Base-by-base conservation (phyloP, 30 jellyfish, hydroid and myxozoan species). In the Clytia hemisphaerica region DNA sequence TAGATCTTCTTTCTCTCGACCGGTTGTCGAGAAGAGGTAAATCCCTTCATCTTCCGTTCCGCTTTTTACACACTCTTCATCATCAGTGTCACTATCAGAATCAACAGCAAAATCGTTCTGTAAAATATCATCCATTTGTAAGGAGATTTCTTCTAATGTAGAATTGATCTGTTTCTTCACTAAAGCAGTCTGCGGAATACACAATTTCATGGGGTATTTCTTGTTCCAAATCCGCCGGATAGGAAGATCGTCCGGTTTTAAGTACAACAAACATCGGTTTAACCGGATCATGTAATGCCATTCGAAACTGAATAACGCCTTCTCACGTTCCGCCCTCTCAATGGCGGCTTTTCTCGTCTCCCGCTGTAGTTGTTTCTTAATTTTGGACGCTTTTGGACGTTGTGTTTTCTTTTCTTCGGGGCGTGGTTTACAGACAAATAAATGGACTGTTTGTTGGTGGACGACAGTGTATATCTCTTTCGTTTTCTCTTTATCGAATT, bases 1-100 rank as follows among this genome's bases (percentile, higher is more conserved):
- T 96, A 96, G 84, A 55, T 78, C 94, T 71, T 92, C 99, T 61
- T 92, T 92, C 46, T 92, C 99, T 25, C 98, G 70, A 37, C 95
- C 93, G 38, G 98, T 80, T 69, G 59, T 81, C 21, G 93, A 89
- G 29, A 89, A 77, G 4, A 89, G 29, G 59, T 81, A 89, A 53
- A 89, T 65, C 40, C 6, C 72, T 30, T 61, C 92, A 10, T 75
- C 93, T n/a, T 29, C 82, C 10, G 77, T 58, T 25, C 60, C 62
- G 27, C 59, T 69, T 69, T 29, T 16, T 4, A 34, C 28, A 7
- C 61, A 27, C 66, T 88, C 87, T 1, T 76, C 85, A 3, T 45
- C 69, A 18, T 35, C 87, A 30, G 44, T 10, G 31, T 53, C 45
- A 12, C 64, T 6, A 25, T 22, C 32, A 19, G n/a, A 7, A 4